A percentile compares a stretch with the other conserved stretches of the same genome.
Evolutionary conservation across 1,140 invertebrate genomes (phyloP).

Genomic region (Caerostris extrusa): DNA sequence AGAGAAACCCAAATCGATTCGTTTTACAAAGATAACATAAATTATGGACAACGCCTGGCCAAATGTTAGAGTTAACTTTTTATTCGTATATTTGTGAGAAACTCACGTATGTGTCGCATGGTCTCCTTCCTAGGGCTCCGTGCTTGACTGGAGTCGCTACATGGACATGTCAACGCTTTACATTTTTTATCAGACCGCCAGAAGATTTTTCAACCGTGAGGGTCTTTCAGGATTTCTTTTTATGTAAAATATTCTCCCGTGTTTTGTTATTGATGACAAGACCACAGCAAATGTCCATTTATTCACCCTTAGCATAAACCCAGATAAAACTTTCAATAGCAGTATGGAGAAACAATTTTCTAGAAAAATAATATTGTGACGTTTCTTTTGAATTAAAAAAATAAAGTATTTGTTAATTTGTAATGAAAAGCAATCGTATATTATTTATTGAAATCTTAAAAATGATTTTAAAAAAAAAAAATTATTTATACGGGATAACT

Average conservation of each 20-base stretch:
- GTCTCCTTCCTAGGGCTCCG: not conserved
- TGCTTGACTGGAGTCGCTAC: not conserved
- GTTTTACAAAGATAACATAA: no score
- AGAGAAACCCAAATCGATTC: no score
- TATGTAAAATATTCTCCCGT: conserved; percentile 40
- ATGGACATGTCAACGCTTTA: conserved; percentile 17
- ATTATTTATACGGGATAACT: no score
- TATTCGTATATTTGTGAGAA: not conserved
- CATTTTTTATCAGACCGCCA: not conserved
- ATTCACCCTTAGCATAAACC: not conserved
- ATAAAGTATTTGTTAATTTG: no score
- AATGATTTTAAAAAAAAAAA: no score
- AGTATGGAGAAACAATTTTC: not conserved
- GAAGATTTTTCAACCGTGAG: not conserved
- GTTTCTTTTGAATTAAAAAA: not conserved
- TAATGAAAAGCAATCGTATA: no score
- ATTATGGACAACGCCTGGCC: no score
- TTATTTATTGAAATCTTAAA: not conserved
- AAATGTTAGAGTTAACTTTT: not conserved
- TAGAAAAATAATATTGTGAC: not conserved
- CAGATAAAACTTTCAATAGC: not conserved
- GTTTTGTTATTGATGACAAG: conserved; percentile 39
- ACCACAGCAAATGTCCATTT: not conserved
- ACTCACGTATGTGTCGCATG: not conserved
- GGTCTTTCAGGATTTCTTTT: conserved; percentile 23